phyloP scores from a whole-genome alignment of 2,113 vertebrate species.

The Seriola dumerili region DNA sequence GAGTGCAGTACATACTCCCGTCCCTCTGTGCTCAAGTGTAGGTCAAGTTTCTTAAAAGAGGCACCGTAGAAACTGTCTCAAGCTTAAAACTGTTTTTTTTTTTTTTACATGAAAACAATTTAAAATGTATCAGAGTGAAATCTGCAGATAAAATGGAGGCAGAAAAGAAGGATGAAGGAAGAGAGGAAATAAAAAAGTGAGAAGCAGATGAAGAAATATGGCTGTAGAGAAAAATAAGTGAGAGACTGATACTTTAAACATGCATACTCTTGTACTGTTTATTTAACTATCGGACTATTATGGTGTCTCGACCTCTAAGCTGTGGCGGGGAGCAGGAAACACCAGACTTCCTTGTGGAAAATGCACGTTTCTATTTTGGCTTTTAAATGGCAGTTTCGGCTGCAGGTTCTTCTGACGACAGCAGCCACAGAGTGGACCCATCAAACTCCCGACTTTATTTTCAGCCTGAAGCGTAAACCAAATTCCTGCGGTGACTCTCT shows the following conservation, averaged over 20 bases:
- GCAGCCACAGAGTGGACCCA: conserved; percentile 3
- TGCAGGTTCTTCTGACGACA: conserved; percentile 11
- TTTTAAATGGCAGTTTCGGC: conserved; percentile 36
- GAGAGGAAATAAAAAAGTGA: neutral
- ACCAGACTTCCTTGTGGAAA: conserved; percentile 54
- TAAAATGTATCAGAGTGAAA: neutral
- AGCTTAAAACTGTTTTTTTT: too few relatives aligned
- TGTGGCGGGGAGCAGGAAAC: conserved; percentile 38
- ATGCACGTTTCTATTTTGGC: conserved; percentile 46
- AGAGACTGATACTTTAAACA: neutral
- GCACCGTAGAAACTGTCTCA: too few relatives aligned
- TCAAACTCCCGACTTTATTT: conserved; percentile 20
- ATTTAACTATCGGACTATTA: conserved; percentile 5
- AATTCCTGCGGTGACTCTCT: conserved; percentile 51
- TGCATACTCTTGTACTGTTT: neutral
- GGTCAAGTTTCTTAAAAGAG: too few relatives aligned
- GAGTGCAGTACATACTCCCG: too few relatives aligned
- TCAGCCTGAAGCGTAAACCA: conserved; percentile 5
- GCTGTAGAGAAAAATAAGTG: neutral
- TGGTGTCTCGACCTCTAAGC: conserved; percentile 9
- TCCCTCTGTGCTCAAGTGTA: too few relatives aligned
- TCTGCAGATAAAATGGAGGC: neutral
- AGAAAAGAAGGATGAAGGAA: neutral
- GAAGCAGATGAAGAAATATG: neutral
- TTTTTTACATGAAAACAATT: too few relatives aligned